phyloP scores from a whole-genome alignment of 2,797 vertebrate species.

The Cottoperca gobio region DNA sequence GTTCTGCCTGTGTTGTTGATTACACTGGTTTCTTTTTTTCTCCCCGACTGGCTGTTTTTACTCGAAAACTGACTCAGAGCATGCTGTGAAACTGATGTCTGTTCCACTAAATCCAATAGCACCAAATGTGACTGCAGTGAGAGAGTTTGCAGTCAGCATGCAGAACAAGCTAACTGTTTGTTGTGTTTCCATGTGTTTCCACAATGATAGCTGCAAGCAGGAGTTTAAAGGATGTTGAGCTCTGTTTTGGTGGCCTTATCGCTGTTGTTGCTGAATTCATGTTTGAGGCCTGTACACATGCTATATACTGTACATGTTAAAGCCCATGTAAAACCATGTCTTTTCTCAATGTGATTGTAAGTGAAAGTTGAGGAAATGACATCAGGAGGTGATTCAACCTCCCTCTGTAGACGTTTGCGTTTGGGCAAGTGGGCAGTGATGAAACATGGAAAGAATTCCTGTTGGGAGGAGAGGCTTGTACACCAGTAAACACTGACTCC shows the following conservation, averaged over 20 bases:
- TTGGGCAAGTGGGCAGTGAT: conserved; percentile 77
- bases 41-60: conserved; percentile 16
- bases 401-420: conserved; percentile 59
- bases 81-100: conserved; percentile 45
- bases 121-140: conserved; percentile 42
- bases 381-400: conserved; percentile 77
- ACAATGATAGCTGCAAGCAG: conserved; percentile 9
- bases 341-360: conserved; percentile 66
- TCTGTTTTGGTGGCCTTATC: conserved; percentile 46
- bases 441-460: conserved; percentile 85
- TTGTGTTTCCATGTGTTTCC: conserved; percentile 26
- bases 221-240: conserved; percentile 22
- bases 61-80: conserved; percentile 16
- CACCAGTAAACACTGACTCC: conserved; percentile 77
- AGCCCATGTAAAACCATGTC: conserved; percentile 43
- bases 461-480: conserved; percentile 78
- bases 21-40: conserved; percentile 1
- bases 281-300: conserved; percentile 31
- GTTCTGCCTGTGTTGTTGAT: conserved; percentile 34
- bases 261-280: conserved; percentile 6
- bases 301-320: background rate
- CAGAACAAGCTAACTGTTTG: conserved; percentile 35
- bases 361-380: conserved; percentile 79
- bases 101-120: conserved; percentile 35
- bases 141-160: conserved; percentile 20